Evolutionary conservation across 2,113 vertebrate genomes (phyloP), one percentile per base, ranked within the genome.

Genomic region (Elgaria multicarinata): DNA sequence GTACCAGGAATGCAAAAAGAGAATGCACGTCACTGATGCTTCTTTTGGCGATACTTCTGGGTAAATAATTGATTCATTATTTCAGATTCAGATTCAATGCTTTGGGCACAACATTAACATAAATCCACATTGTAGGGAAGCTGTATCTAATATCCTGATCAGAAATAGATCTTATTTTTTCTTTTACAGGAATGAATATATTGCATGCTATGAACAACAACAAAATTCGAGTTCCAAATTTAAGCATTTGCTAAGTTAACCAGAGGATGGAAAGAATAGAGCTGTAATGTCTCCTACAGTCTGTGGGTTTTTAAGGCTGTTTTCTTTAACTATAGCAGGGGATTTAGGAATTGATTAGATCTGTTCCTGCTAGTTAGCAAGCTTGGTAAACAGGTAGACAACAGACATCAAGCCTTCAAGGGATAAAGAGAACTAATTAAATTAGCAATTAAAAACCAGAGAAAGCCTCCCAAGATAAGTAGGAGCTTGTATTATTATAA

Each of bases 361-460:
- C 16, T 50, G 4, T 62, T 75, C 18, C 66, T 81, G 39, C 36
- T 39, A 82, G 53, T 82, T 82, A 58, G 36, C 80, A 58, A 88
- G 46, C 46, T 58, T 36, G 20, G 36, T n/a, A 82, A 82, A 88
- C 62, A 82, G 66, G 78, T n/a, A 75, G 79, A 82, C 50, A 90
- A 82, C 58, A 62, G 58, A 20, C 58, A 22, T 62, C 58, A 87
- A 33, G 36, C 16, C 58, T 84, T n/a, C 58, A 6, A 53, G 74
- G 88, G 53, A 66, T 86, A 64, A 64, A 18, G 71, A 24, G 42
- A 39, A 16, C 50, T 75, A 87, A 90, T 90, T 90, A 39, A 75
- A 90, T 90, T 75, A 90, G 84, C 67, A 75, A 53, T 81, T 74
- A 78, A 58, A 71, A 86, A 81, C 67, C 28, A 75, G 53, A 66